Conservation (phyloP, 2,888 invertebrate genomes). For the Hydrotaea cyrtoneurina region DNA sequence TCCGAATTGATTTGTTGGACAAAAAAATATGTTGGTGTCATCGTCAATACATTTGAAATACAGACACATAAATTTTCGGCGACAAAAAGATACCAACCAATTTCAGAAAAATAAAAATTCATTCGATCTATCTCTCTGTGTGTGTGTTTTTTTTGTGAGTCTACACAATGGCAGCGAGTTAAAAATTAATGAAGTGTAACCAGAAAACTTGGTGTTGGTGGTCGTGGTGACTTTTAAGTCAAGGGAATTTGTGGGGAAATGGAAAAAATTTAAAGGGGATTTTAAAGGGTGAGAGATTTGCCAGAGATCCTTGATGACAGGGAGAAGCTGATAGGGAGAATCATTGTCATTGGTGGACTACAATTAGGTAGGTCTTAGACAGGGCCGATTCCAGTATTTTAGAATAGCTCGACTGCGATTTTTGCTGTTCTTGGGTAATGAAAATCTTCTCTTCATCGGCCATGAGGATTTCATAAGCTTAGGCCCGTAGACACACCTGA, state of each 20-base stretch:
- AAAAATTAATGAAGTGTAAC: conserved; percentile 39
- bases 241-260: background rate
- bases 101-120: conserved; percentile 14
- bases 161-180: background rate
- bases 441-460: too few relatives aligned
- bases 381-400: too few relatives aligned
- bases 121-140: conserved; percentile 3
- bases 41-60: conserved; percentile 60
- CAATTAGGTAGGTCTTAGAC: too few relatives aligned
- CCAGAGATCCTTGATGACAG: too few relatives aligned
- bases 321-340: too few relatives aligned
- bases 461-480: too few relatives aligned
- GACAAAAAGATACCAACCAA: conserved; percentile 48
- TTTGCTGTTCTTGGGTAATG: too few relatives aligned
- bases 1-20: conserved; percentile 39
- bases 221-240: background rate
- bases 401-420: too few relatives aligned
- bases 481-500: too few relatives aligned
- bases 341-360: too few relatives aligned
- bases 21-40: conserved; percentile 57
- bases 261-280: too few relatives aligned
- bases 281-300: background rate
- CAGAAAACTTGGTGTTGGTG: background rate
- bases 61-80: conserved; percentile 64
- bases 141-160: conserved; percentile 8